A percentile compares a stretch with the other conserved stretches of the same genome.
phyloP scores from a whole-genome alignment of 2,888 invertebrate species.

The Torymus texanus region DNA sequence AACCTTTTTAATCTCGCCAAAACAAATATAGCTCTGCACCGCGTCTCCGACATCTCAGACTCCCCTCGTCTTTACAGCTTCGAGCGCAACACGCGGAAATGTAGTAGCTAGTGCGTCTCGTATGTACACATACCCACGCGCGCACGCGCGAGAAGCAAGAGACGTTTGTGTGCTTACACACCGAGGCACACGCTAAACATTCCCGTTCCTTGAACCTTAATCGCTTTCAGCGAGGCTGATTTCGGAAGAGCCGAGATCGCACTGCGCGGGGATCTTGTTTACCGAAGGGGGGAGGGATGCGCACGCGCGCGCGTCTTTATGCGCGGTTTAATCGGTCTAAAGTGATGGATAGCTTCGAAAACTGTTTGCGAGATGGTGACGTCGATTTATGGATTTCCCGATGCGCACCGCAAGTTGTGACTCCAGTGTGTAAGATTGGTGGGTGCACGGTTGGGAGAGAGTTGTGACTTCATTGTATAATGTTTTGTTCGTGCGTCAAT shows the following conservation, averaged over 20 bases:
- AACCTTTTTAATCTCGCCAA: too few species aligned
- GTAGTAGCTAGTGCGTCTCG: too few species aligned
- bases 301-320: neutral
- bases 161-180: slow-evolving; percentile 32
- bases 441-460: too few species aligned
- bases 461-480: too few species aligned
- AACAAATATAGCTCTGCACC: too few species aligned
- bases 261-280: neutral
- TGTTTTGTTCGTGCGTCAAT: too few species aligned
- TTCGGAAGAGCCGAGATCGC: slow-evolving; percentile 7
- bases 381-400: slow-evolving; percentile 28
- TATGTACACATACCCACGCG: too few species aligned
- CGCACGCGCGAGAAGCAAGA: too few species aligned
- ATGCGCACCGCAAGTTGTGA: neutral
- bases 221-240: slow-evolving; percentile 8
- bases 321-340: slow-evolving; percentile 12
- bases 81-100: too few species aligned
- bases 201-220: slow-evolving; percentile 44
- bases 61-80: too few species aligned
- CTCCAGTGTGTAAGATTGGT: too few species aligned
- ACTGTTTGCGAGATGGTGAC: slow-evolving; percentile 23
- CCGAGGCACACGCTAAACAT: slow-evolving; percentile 38
- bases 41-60: too few species aligned
- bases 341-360: slow-evolving; percentile 34
- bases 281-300: neutral